Percentiles rank a stretch among this genome's conserved stretches.
These are phyloP conservation scores for Linnaemya tessellans DNA, from an alignment of 2,888 invertebrate genomes.

Conservation along the genomic window DNA sequence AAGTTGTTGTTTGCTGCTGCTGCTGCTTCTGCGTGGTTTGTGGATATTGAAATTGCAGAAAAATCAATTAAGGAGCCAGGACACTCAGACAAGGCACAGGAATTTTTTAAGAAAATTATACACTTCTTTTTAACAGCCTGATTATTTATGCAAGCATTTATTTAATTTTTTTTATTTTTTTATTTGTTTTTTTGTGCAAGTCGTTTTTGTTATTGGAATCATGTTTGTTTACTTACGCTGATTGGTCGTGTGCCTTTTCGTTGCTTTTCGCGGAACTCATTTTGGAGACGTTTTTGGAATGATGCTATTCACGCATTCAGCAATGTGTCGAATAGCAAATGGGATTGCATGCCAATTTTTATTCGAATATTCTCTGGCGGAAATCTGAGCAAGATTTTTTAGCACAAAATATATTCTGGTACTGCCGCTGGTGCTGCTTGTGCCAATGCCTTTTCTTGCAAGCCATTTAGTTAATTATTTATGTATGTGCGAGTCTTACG, in stretches of 20 bases:
- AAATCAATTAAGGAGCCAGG: slow-evolving; percentile 53
- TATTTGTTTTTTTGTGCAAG: slow-evolving; percentile 1
- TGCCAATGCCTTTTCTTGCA: slow-evolving; percentile 19
- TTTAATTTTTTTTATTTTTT: slow-evolving; percentile 34
- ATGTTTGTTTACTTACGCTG: slow-evolving; percentile 33
- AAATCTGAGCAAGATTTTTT: slow-evolving; percentile 19
- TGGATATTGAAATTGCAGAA: slow-evolving; percentile 52
- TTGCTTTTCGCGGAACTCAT: slow-evolving; percentile 65
- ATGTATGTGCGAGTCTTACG: slow-evolving; percentile 11
- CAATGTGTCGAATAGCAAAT: slow-evolving; percentile 69
- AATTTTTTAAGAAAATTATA: neutral
- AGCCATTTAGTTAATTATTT: slow-evolving; percentile 65
- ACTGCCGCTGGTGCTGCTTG: neutral
- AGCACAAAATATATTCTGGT: neutral
- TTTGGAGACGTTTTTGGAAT: slow-evolving; percentile 68
- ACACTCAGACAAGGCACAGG: neutral
- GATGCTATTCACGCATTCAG: slow-evolving; percentile 70
- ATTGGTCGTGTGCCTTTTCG: slow-evolving; percentile 71
- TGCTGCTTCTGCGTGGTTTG: slow-evolving; percentile 44
- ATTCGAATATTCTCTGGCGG: slow-evolving; percentile 2
- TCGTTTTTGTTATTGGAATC: neutral
- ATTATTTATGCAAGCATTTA: slow-evolving; percentile 70
- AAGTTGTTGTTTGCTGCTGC: neutral
- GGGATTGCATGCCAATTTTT: slow-evolving; percentile 62
- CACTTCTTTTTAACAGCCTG: slow-evolving; percentile 26